Evolutionary conservation across 2,888 invertebrate species (phyloP), one percentile per base, ranked within the genome.

Genomic region (Eupeodes luniger): DNA sequence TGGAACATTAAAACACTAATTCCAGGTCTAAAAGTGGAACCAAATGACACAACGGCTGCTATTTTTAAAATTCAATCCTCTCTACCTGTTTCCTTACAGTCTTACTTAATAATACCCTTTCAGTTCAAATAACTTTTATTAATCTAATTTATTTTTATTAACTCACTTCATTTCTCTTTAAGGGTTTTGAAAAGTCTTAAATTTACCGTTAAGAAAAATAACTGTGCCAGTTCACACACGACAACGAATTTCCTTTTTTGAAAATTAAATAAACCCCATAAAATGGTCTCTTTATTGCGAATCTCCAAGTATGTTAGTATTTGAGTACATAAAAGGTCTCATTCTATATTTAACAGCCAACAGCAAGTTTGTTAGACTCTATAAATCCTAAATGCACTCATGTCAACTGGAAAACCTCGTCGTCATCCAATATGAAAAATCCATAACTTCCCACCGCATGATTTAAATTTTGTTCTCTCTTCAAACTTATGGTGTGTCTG

Each of bases 331-430:
- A 72, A 72, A 72, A 72, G 72, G 72, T 49, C 34, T 44, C 72
- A 72, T 47, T 44, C 59, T 72, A 59, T 72, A 72, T 72, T 57
- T 40, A 44, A 47, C 47, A 72, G 27, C 59, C 59, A 59, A 59
- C 59, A 59, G 59, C 59, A 72, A 55, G 19, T 80, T 57, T 57
- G 67, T 55, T 57, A 47, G 27, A 81, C 67, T 55, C 69, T 70
- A 69, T 62, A 81, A 81, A 59, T 75, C 70, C 72, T 12, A 55
- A 79, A 69, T 40, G 61, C 49, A 74, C 72, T 57, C 51, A n/a
- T 12, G 66, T 69, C 76, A 67, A 36, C 40, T 67, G 59, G 55
- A 67, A 72, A 74, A 40, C 55, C 66, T 9, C 1, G 40, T 40
- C 6, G 40, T 27, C 27, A 27, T 27, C 27, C 2, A 27, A 27